Base-by-base conservation (phyloP, 2,113 vertebrate species). In the Onychorhynchus coronatus region DNA sequence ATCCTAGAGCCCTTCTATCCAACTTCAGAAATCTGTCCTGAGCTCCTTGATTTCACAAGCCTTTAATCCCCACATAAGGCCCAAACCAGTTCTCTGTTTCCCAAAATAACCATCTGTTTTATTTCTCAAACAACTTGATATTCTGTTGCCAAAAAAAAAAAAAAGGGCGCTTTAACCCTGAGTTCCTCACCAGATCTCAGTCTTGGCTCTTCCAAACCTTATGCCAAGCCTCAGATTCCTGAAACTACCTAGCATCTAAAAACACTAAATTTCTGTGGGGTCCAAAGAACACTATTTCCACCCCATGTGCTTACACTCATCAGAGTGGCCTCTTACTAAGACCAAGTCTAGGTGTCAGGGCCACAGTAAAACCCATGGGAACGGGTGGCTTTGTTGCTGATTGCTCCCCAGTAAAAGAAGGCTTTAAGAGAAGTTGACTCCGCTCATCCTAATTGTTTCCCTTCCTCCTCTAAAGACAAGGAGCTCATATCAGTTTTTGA, bases 281-380 rank as follows among this genome's bases (percentile, higher is more conserved):
- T 95, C 91, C 90, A 91, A 78, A 86, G 82, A 91, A 55, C 30
- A 22, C 46, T 50, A 4, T 76, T 88, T 76, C 59, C 22, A 58
- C 77, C 80, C 90, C 56, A 59, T 28, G 19, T 35, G 27, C 67
- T 66, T 59, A 55, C 14, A 25, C 27, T 66, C 46, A 55, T 65
- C 50, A 17, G 19, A 68, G 73, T 79, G 76, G 56, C 89, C 56
- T 91, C 19, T 71, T 95, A 78, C 71, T 85, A 59, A 70, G 63
- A 80, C 77, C 59, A 77, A 68, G 77, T 41, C 71, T 58, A 44
- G 42, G 66, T 90, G 73, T 91, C 86, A 37, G 16, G 61, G 91
- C 93, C 87, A 58, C 55, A 56, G 56, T 78, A 53, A 93, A 66
- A 23, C 67, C 93, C 82, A 74, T 83, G 94, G 84, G 93, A 81